Base-by-base conservation (phyloP, 1,140 invertebrate genomes). In the Magallana gigas region DNA sequence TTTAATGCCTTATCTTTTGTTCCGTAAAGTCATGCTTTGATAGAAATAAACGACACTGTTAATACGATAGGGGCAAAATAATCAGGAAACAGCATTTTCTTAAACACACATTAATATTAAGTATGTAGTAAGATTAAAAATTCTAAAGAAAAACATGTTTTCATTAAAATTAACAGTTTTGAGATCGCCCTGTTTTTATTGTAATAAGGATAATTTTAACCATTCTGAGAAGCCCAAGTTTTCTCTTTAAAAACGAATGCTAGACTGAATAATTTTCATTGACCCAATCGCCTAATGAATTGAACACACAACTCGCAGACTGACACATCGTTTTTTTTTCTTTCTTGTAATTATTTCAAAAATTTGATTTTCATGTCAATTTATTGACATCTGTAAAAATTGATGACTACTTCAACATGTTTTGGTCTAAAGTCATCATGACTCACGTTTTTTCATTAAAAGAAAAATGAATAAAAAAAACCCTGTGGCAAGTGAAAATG, bases 301-400 rank as follows among this genome's bases (percentile, higher is more conserved):
- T 0, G 14, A 16, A n/a, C 14, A 62, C n/a, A n/a, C 11, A 62
- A 12, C 8, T 6, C 6, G n/a, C 23, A 3, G 23, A 76, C 36
- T 76, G 23, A 76, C 23, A 76, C 23, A 48, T 36, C 8, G 2
- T 76, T 76, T 29, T 8, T 29, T 9, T 23, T 23, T 23, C 64
- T 23, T 71, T 23, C 64, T 29, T 12, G 68, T 76, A 29, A 76
- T 29, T 23, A 29, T 18, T 76, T 76, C 9, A 76, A 29, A 76
- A 76, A 76, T 76, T 76, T 36, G 68, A 76, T 76, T 76, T 76
- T 76, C 23, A 12, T 12, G 68, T 76, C 68, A 76, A 76, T 36
- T 76, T 76, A 9, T 29, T 76, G 68, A 76, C 68, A 29, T 76
- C 68, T 76, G 68, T 76, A 76, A 76, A 76, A 76, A 29, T 62